A percentile compares a stretch with the other conserved stretches of the same genome.
phyloP scores from a whole-genome alignment of 2,113 vertebrate species.

The Tenebrosternarchus preto region DNA sequence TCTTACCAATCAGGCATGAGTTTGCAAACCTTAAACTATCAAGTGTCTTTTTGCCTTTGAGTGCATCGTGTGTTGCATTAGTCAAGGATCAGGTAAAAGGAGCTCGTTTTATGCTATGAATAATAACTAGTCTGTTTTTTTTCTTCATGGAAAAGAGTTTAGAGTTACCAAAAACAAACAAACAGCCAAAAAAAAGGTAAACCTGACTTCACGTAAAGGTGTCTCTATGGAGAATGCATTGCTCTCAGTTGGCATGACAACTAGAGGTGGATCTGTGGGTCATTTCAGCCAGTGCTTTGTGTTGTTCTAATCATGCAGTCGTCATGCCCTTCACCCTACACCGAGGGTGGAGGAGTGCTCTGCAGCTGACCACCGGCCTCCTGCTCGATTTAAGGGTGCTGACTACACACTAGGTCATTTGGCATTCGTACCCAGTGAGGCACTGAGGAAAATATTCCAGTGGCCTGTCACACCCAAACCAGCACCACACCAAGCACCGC shows the following conservation, averaged over 20 bases:
- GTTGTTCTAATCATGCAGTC: constrained; percentile 24
- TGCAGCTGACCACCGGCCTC: not conserved
- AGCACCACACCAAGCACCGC: too few species aligned
- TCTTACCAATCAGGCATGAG: not conserved
- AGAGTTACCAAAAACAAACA: not conserved
- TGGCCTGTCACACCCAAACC: too few species aligned
- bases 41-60: not conserved
- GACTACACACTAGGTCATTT: not conserved
- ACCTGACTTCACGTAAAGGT: not conserved
- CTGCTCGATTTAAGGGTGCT: not conserved
- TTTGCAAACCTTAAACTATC: not conserved
- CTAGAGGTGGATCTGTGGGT: not conserved
- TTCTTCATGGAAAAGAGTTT: not conserved
- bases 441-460: constrained; percentile 20
- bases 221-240: not conserved
- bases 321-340: not conserved
- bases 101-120: not conserved
- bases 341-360: not conserved
- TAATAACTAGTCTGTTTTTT: not conserved
- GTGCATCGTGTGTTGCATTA: not conserved
- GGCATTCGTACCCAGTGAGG: constrained; percentile 20
- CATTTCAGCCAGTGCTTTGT: not conserved
- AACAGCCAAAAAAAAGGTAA: not conserved
- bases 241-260: constrained; percentile 9
- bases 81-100: not conserved